Evolutionary conservation across 1,140 invertebrate genomes (phyloP), one percentile per base, ranked within the genome.

Genomic region (Brachionus manjavacas): DNA sequence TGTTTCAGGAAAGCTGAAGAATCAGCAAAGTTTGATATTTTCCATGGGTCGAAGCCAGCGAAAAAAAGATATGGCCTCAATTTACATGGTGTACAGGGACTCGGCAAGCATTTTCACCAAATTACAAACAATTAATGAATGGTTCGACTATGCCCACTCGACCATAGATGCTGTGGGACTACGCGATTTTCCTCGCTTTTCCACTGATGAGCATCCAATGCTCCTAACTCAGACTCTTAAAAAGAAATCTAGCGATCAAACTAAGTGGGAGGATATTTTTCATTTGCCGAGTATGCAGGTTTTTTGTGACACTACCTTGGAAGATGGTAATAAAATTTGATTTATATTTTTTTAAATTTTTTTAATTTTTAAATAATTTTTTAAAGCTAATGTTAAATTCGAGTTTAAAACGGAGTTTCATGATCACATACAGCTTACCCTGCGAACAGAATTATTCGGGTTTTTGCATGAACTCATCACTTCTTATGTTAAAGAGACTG

Each of bases 331-430:
- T 16, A 31, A 31, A 52, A 80, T n/a, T n/a, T n/a, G n/a, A n/a
- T n/a, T n/a, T n/a, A n/a, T n/a, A n/a, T 55, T 31, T 20, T 16
- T 16, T 16, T 23, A 8, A 41, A 14, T 8, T 14, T 86, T 35
- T 85, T 79, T 49, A 86, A 81, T 55, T 86, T 85, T 87, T 85
- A 89, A 87, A 68, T 87, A 94, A 95, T 74, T 94, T 88, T 91
- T 92, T 78, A 95, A 95, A 89, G 95, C 96, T 28, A 91, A 93
- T 35, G 95, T 98, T 23, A 94, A 97, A 86, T 97, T 95, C 91
- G 96, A 95, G 89, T 98, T 99, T 89, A 96, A 97, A 35, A 97
- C 96, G 8, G 96, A 98, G 90, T 98, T 99, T 90, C 95, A 97
- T 88, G 96, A 98, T 89, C 96, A 98, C 88, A 98, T 98, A 86